Percentiles rank a stretch among this genome's conserved stretches.
Conservation (phyloP, 2,888 invertebrate genomes). For the Caenorhabditis panamensis region DNA sequence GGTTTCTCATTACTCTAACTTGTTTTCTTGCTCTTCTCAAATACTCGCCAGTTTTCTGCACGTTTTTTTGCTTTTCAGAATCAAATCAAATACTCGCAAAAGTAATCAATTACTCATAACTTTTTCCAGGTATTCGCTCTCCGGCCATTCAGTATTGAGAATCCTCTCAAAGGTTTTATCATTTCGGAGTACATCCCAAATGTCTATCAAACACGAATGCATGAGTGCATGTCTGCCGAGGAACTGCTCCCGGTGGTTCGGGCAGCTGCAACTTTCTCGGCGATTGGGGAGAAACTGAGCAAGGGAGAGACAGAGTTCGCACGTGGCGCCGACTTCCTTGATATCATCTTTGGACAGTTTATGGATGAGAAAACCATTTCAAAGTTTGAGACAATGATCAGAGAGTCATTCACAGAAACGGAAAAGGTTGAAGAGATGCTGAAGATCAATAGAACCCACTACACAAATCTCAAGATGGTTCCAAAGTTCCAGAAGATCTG, state of each 20-base stretch:
- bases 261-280: slow-evolving; percentile 41
- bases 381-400: slow-evolving; percentile 22
- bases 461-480: slow-evolving; percentile 25
- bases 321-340: slow-evolving; percentile 27
- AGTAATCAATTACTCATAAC: too few species aligned
- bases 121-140: slow-evolving; percentile 29
- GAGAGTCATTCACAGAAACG: slow-evolving; percentile 14
- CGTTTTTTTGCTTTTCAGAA: too few species aligned
- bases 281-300: slow-evolving; percentile 35
- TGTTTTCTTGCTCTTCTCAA: neutral
- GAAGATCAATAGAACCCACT: slow-evolving; percentile 29
- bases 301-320: slow-evolving; percentile 44
- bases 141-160: slow-evolving; percentile 36
- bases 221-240: slow-evolving; percentile 37
- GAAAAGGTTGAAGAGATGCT: slow-evolving; percentile 45
- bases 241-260: slow-evolving; percentile 41
- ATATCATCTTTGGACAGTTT: slow-evolving; percentile 34
- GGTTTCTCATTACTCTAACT: too few species aligned
- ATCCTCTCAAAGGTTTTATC: slow-evolving; percentile 42
- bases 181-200: slow-evolving; percentile 48
- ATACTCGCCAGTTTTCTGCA: neutral
- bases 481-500: slow-evolving; percentile 17
- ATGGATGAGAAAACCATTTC: slow-evolving; percentile 28
- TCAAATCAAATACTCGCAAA: too few species aligned
- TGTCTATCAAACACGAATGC: slow-evolving; percentile 23